Evolutionary conservation across 2,797 vertebrate genomes (phyloP).

Genomic region (Falco naumanni): DNA sequence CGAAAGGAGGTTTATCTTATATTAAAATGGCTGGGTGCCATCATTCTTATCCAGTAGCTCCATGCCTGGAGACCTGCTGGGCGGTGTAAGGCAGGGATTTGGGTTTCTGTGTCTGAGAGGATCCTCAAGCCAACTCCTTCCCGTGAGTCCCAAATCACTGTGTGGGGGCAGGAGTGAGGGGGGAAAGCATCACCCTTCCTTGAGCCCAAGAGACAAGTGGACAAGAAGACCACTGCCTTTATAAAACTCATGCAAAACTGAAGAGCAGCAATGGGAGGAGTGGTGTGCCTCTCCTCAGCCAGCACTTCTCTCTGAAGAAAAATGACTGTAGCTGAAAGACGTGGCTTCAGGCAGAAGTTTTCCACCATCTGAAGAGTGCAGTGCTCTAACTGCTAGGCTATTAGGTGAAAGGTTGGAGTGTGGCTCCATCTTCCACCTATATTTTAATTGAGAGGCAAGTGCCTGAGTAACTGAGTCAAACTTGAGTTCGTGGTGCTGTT

Average conservation of each 20-base stretch:
- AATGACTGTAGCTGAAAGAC: neutral
- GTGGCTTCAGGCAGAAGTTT: neutral
- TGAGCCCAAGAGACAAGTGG: neutral
- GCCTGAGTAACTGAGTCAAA: neutral
- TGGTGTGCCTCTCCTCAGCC: neutral
- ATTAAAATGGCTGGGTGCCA: neutral
- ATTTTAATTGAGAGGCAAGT: neutral
- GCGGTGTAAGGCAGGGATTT: neutral
- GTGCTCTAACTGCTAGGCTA: neutral
- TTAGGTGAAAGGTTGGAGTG: neutral
- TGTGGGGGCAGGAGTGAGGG: neutral
- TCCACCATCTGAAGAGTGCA: neutral
- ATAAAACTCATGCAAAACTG: neutral
- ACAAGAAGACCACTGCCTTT: neutral
- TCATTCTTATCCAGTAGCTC: neutral
- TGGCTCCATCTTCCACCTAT: neutral
- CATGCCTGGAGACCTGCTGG: neutral
- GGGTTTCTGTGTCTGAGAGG: neutral
- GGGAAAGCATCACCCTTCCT: neutral
- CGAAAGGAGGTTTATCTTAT: neutral
- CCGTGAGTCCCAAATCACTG: neutral
- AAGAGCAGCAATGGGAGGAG: neutral
- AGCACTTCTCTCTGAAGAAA: neutral
- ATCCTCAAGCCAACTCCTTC: neutral
- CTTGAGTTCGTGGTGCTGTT: accelerated